phyloP scores from a whole-genome alignment of 2,113 vertebrate genomes.

The Etheostoma spectabile region DNA sequence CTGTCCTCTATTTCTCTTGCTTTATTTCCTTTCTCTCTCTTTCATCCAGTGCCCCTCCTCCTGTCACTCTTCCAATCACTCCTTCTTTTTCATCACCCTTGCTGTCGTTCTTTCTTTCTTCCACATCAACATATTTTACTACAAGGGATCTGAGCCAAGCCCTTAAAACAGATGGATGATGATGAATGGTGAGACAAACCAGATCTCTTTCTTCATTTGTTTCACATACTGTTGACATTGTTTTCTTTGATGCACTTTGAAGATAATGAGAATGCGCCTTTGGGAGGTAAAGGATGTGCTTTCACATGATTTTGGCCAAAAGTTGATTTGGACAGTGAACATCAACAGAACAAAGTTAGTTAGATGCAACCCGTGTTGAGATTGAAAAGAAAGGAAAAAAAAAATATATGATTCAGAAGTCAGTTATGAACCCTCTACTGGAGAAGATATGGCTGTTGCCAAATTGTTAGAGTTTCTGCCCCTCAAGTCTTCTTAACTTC shows the following conservation, averaged over 20 bases:
- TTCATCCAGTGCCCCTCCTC: constrained; percentile 57
- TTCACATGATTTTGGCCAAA: constrained; percentile 65
- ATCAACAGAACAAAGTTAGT: constrained; percentile 58
- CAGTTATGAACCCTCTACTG: constrained; percentile 33
- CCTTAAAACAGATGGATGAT: constrained; percentile 71
- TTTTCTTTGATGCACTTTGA: constrained; percentile 71
- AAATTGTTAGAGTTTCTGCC: constrained; percentile 46
- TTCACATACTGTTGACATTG: constrained; percentile 53
- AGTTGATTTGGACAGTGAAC: constrained; percentile 61
- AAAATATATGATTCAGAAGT: constrained; percentile 35
- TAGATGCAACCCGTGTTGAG: constrained; percentile 46
- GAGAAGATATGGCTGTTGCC: constrained; percentile 41
- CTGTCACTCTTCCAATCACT: constrained; percentile 69
- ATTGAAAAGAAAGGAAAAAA: constrained; percentile 6
- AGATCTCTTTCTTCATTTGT: constrained; percentile 48
- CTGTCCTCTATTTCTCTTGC: constrained; percentile 56
- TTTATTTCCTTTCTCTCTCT: constrained; percentile 58
- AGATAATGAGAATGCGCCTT: constrained; percentile 64
- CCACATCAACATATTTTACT: constrained; percentile 68
- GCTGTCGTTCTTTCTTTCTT: constrained; percentile 46
- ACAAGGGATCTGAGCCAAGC: constrained; percentile 67
- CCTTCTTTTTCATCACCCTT: constrained; percentile 60
- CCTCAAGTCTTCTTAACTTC: constrained; percentile 39
- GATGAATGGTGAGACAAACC: constrained; percentile 65
- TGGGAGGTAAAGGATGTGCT: constrained; percentile 49